Base-by-base conservation (phyloP, 2,888 invertebrate genomes). In the Tipula vernalis region DNA sequence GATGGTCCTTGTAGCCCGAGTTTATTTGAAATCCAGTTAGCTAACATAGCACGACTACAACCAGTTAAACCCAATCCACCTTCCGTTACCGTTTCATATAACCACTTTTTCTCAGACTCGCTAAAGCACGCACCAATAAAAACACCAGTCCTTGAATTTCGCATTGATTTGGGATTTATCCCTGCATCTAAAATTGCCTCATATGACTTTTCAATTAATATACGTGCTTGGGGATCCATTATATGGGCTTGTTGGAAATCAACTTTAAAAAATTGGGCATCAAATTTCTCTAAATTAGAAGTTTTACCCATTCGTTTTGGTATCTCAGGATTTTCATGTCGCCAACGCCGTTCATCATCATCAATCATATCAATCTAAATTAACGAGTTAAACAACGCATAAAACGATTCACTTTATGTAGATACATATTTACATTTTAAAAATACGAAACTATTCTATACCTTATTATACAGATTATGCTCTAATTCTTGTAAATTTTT, bases 1-100 rank as follows among this genome's bases (percentile, higher is more conserved):
- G 98, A 97, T 0, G 98, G 98, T 0, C 98, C 98, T 89, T 95
- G 95, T 15, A 97, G 93, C 36, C 98, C 98, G 88, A 98, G 93
- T 92, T 95, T 95, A 91, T 96, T 98, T 0, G 98, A 98, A 88
- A 99, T 94, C 86, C 98, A 94, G 91, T 98, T 97, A 13, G 98
- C 96, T 90, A 98, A 93, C 97, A 98, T 98, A 4, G 97, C 97
- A 88, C 97, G 94, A 89, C 97, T 96, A 91, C 97, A 97, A 89
- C 89, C 92, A 3, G 92, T 92, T n/a, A 92, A 91, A 85, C 92
- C 92, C 87, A 92, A 91, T 3, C 92, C 92, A 36, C 91, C 91
- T 0, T 93, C 90, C 85, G 93, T 93, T 15, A 95, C 93, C 87
- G 94, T 93, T 89, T 96, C 95, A 87, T 93, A 93, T 87, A 95